Evolutionary conservation across 30 jellyfish, hydroid and myxozoan genomes (phyloP), one percentile per base, ranked within the genome.

Genomic region (Morbakka virulenta): DNA sequence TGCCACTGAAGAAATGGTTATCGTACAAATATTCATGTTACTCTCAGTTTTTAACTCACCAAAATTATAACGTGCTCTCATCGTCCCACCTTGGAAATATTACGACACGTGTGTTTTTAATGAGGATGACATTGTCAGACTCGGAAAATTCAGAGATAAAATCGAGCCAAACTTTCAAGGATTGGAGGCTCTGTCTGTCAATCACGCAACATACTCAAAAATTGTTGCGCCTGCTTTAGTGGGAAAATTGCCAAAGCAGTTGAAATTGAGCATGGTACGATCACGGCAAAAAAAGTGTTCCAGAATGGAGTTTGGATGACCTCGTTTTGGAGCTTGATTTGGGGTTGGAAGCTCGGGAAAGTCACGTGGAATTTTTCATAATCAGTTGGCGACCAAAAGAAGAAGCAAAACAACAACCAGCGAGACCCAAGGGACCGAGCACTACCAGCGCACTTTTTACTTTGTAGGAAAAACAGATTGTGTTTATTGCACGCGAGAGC

Each of bases 81-180:
- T n/a, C n/a, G n/a, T n/a, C n/a, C n/a, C n/a, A n/a, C n/a, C n/a
- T n/a, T n/a, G n/a, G n/a, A n/a, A n/a, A n/a, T n/a, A n/a, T n/a
- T n/a, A n/a, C n/a, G n/a, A n/a, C n/a, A n/a, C 57, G 57, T 41
- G 17, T 41, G 92, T 80, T 21, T 20, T 2, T 3, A 34, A 53
- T 36, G 84, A 80, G 11, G 52, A 36, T 17, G 81, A 69, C 28
- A 33, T 69, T 21, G 72, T 21, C 35, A 53, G 35, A 28, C 72
- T 69, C 20, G 24, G 81, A 22, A 69, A 69, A 32, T 36, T 69
- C 0, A 35, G 36, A 12, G 74, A 69, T 64, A 31, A 76, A 47
- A 32, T 79, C 0, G 90, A 79, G 76, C 24, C 32, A 13, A 62
- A 65, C 35, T 52, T 36, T 52, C 57, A 72, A 4, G 90, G 90